A percentile compares a stretch with the other conserved stretches of the same genome.
Conservation (phyloP, 2,113 vertebrate genomes). For the Sylvia atricapilla region DNA sequence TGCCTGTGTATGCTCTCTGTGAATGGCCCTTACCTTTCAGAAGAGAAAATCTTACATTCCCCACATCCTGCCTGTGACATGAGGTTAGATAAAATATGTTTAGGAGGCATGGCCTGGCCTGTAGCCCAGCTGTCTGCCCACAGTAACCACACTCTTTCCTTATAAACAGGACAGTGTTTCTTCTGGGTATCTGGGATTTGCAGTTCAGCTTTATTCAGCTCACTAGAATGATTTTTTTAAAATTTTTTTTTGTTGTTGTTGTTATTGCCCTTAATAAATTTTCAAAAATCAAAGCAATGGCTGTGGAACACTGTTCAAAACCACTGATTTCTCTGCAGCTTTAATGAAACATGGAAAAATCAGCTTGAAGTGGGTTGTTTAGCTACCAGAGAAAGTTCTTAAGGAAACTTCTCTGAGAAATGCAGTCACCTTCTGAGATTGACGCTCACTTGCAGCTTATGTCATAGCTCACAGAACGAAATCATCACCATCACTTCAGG, state of each 20-base stretch:
- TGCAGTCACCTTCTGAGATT: background rate
- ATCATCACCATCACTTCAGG: background rate
- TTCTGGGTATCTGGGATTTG: conserved; percentile 32
- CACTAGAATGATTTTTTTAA: background rate
- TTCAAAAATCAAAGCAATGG: background rate
- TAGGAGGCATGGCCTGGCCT: conserved; percentile 45
- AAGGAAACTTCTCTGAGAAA: background rate
- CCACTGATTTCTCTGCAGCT: background rate
- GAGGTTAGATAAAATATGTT: conserved; percentile 37
- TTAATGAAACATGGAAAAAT: background rate
- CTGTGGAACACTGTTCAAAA: background rate
- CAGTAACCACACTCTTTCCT: conserved; percentile 22
- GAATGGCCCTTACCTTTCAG: background rate
- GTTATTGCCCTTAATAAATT: background rate
- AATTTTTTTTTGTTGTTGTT: background rate
- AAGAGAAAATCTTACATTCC: conserved; percentile 1
- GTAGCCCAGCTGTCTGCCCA: conserved; percentile 26
- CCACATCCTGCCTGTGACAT: conserved; percentile 30
- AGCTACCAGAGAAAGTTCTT: background rate
- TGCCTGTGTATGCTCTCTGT: background rate
- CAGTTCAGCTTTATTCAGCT: conserved; percentile 14
- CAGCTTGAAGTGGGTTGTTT: background rate
- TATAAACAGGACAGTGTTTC: conserved; percentile 41
- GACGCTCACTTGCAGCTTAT: background rate
- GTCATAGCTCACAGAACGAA: background rate